Evolutionary conservation across 2,797 vertebrate genomes (phyloP), one percentile per base, ranked within the genome.

Genomic region (Discoglossus pictus): DNA sequence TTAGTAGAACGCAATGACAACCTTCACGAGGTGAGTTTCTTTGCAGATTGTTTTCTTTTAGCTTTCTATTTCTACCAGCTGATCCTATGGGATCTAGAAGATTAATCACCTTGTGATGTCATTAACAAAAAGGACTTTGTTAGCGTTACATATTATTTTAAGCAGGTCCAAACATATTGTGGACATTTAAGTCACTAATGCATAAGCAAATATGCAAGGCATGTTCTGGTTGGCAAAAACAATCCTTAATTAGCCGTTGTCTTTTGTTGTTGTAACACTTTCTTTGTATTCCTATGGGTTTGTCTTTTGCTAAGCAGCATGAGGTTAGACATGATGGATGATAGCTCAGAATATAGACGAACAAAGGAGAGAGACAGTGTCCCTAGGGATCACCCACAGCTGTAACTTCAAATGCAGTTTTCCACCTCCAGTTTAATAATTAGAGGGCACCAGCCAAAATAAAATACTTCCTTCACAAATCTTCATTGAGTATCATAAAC

Each of bases 291-390:
- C 77, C 78, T 82, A 62, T 68, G 75, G 80, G 78, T 72, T 66
- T 68, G 74, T 61, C 74, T 64, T 79, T 65, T 76, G 79, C 82
- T 79, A 74, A 81, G 78, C 76, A 76, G 74, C 73, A 77, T 61
- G 75, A 78, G 79, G 75, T 79, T 75, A 74, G 77, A 76, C 79
- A 79, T 76, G 78, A 83, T 73, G 77, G 82, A 79, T 78, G 80
- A 81, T 68, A 70, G 73, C 76, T 70, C 78, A 78, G 79, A 77
- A 73, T 70, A 77, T 74, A 85, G 79, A 79, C 75, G 82, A 77
- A 80, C 77, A 81, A 78, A 81, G 77, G 77, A 75, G 75, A 82
- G 76, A 78, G 79, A 78, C 78, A 80, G 67, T 81, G 79, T 83
- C 84, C 75, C 79, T 65, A 42, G 76, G 76, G 80, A 79, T 61